These are phyloP conservation scores for Pimpla rufipes DNA, from an alignment of 2,888 invertebrate genomes.

Conservation along the genomic window DNA sequence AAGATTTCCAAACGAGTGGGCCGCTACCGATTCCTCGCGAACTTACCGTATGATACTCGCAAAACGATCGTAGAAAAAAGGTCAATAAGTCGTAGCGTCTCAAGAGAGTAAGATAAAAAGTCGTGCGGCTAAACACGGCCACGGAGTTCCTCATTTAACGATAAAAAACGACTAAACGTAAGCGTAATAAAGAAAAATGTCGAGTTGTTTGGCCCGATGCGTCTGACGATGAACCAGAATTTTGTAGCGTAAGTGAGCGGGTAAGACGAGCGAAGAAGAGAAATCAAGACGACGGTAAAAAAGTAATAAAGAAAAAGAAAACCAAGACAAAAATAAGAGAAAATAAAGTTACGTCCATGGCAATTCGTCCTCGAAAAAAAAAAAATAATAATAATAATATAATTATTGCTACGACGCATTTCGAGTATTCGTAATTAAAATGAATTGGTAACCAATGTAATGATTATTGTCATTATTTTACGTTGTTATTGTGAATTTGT, in stretches of 20 bases:
- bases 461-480: slow-evolving; percentile 39
- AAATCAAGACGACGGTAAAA: slow-evolving; percentile 3
- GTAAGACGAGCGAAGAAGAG: background rate
- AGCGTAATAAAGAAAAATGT: slow-evolving; percentile 23
- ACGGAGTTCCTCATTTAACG: slow-evolving; percentile 42
- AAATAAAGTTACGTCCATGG: slow-evolving; percentile 64
- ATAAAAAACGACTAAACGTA: slow-evolving; percentile 39
- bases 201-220: slow-evolving; percentile 31
- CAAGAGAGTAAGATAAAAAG: slow-evolving; percentile 13
- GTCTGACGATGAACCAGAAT: slow-evolving; percentile 43
- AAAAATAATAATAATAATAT: slow-evolving; percentile 38
- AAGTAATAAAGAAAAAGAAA: slow-evolving; percentile 3
- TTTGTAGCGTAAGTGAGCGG: slow-evolving; percentile 41
- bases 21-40: background rate
- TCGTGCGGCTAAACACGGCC: slow-evolving; percentile 26
- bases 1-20: background rate
- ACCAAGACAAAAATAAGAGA: background rate
- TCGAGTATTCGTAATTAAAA: slow-evolving; percentile 57
- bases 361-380: slow-evolving; percentile 65
- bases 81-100: slow-evolving; percentile 22
- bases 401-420: slow-evolving; percentile 47
- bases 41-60: slow-evolving; percentile 6
- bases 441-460: slow-evolving; percentile 26
- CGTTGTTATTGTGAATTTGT: slow-evolving; percentile 35
- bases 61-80: slow-evolving; percentile 19